Percentiles rank a stretch among this genome's conserved stretches.
Evolutionary conservation across 2,113 vertebrate species (phyloP).

Genomic region (Mastomys natalensis): DNA sequence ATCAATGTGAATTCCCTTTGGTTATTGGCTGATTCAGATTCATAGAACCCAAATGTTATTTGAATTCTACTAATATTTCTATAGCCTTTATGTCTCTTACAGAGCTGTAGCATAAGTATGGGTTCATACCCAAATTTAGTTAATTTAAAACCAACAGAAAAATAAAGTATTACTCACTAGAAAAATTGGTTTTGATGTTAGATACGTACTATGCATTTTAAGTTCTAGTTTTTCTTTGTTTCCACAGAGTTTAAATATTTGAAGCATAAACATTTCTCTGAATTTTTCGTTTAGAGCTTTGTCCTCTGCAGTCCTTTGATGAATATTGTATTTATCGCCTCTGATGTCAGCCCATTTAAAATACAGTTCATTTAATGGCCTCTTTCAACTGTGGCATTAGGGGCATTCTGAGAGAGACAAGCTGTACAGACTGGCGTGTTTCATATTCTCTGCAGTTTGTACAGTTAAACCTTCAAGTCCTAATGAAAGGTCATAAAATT

Average conservation of each 20-base stretch:
- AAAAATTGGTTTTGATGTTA: slow-evolving; percentile 43
- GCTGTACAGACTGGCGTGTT: slow-evolving; percentile 26
- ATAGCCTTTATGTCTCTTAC: background rate
- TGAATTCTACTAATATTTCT: slow-evolving; percentile 9
- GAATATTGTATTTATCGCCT: slow-evolving; percentile 85
- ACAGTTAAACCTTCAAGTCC: slow-evolving; percentile 66
- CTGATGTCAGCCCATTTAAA: slow-evolving; percentile 73
- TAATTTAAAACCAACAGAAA: slow-evolving; percentile 12
- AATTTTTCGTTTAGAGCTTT: slow-evolving; percentile 67
- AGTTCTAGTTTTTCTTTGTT: background rate
- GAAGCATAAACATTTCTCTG: slow-evolving; percentile 65
- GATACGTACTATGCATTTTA: background rate
- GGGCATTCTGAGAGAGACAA: slow-evolving; percentile 50
- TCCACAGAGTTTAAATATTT: slow-evolving; percentile 23
- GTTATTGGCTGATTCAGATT: slow-evolving; percentile 37
- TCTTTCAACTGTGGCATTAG: slow-evolving; percentile 79
- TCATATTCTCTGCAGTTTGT: slow-evolving; percentile 67
- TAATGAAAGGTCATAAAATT: slow-evolving; percentile 73
- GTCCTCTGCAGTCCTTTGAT: slow-evolving; percentile 80
- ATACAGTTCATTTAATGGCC: slow-evolving; percentile 70
- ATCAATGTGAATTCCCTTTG: background rate
- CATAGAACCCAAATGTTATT: background rate
- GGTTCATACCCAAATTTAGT: background rate
- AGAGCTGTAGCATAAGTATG: background rate
- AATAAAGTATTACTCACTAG: slow-evolving; percentile 15